A percentile compares a stretch with the other conserved stretches of the same genome.
phyloP scores from a whole-genome alignment of 2,797 vertebrate genomes.

The Setipinna tenuifilis region DNA sequence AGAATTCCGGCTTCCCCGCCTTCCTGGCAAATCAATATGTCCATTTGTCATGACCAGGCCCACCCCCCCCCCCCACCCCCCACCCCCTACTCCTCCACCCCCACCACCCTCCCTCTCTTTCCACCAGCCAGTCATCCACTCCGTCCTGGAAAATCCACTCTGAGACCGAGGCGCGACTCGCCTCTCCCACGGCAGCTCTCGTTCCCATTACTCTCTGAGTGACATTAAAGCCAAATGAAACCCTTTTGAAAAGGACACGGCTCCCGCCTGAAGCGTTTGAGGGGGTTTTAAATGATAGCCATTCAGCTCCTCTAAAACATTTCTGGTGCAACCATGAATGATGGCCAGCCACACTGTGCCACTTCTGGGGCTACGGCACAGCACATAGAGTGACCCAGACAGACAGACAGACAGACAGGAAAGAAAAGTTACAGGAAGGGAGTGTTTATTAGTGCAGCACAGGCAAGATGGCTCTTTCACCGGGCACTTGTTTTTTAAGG shows the following conservation, averaged over 20 bases:
- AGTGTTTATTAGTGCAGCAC: background rate
- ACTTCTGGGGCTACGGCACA: background rate
- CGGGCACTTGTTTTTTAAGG: background rate
- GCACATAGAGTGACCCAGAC: too few relatives aligned
- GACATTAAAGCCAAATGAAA: conserved; percentile 31
- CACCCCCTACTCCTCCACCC: conserved; percentile 15
- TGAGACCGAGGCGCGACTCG: conserved; percentile 24
- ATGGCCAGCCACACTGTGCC: background rate
- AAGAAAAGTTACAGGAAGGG: too few relatives aligned
- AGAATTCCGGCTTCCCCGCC: conserved; percentile 39
- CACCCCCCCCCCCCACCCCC: background rate
- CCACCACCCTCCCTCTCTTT: conserved; percentile 4
- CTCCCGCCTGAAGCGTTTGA: conserved; percentile 17
- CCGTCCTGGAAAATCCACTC: conserved; percentile 32
- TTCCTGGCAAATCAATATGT: conserved; percentile 38
- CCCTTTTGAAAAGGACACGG: conserved; percentile 11
- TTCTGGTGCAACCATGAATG: background rate
- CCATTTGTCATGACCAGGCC: conserved; percentile 47
- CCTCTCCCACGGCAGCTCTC: conserved; percentile 34
- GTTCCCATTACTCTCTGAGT: conserved; percentile 22
- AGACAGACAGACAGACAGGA: too few relatives aligned
- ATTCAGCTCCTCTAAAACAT: background rate
- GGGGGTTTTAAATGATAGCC: background rate
- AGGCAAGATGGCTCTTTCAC: background rate
- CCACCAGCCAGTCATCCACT: background rate